Conservation (phyloP, 2,797 vertebrate genomes). For the Cephalopachus bancanus region DNA sequence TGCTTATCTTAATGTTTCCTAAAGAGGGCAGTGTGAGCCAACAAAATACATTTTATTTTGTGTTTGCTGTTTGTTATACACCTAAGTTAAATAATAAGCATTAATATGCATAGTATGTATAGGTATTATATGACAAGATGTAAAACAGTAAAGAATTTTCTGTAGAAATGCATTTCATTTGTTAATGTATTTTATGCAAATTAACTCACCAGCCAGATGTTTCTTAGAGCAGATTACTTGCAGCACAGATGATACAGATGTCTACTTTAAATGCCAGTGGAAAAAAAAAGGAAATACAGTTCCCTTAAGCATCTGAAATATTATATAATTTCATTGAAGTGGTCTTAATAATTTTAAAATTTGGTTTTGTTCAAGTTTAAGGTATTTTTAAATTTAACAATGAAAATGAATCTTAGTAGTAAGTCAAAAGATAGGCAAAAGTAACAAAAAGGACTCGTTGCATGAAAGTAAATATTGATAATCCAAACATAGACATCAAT, state of each 20-base stretch:
- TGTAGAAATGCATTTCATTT: conserved; percentile 63
- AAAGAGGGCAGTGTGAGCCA: conserved; percentile 89
- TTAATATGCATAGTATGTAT: conserved; percentile 65
- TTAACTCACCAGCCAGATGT: conserved; percentile 74
- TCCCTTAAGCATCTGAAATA: conserved; percentile 57
- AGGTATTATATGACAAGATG: conserved; percentile 75
- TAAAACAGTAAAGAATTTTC: conserved; percentile 64
- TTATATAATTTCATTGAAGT: conserved; percentile 36
- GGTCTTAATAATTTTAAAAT: conserved; percentile 56
- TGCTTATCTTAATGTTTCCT: conserved; percentile 72
- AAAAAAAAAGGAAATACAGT: conserved; percentile 25
- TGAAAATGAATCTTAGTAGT: conserved; percentile 61
- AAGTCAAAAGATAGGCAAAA: conserved; percentile 63
- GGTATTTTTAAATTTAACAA: conserved; percentile 47
- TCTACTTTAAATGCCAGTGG: conserved; percentile 71
- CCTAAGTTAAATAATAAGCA: conserved; percentile 54
- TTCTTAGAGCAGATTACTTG: conserved; percentile 47
- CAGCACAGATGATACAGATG: conserved; percentile 62
- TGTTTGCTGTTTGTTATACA: background rate
- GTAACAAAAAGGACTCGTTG: background rate
- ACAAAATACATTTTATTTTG: conserved; percentile 70
- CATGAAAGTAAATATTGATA: conserved; percentile 43
- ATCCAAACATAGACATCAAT: conserved; percentile 57
- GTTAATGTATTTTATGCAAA: conserved; percentile 73
- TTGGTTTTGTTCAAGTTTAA: conserved; percentile 72